Evolutionary conservation across 2,113 vertebrate genomes (phyloP).

Genomic region (Pachypanchax playfairii): DNA sequence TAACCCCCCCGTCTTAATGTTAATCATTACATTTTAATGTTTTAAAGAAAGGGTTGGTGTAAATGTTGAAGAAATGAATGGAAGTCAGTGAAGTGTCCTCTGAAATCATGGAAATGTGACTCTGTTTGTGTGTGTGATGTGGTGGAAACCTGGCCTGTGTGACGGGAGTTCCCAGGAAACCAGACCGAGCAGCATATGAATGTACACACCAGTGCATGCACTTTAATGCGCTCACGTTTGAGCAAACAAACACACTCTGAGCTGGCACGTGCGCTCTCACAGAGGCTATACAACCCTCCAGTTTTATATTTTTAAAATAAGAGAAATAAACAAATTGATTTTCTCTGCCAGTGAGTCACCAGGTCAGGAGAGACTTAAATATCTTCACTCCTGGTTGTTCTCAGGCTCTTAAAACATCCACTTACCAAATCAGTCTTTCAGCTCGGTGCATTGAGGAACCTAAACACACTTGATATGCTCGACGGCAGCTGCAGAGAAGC

Average conservation of each 20-base stretch:
- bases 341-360: slow-evolving; percentile 3
- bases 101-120: slow-evolving; percentile 4
- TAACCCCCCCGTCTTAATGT: background rate
- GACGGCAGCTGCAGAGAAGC: background rate
- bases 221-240: slow-evolving; percentile 32
- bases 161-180: slow-evolving; percentile 49
- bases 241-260: slow-evolving; percentile 9
- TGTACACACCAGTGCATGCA: slow-evolving; percentile 25
- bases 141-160: slow-evolving; percentile 33
- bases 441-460: slow-evolving; percentile 24
- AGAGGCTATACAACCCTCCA: slow-evolving; percentile 24
- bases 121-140: slow-evolving; percentile 34
- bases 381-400: slow-evolving; percentile 17
- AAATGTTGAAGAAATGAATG: background rate
- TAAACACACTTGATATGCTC: slow-evolving; percentile 23
- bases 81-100: background rate
- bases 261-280: slow-evolving; percentile 18
- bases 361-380: slow-evolving; percentile 4
- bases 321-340: slow-evolving; percentile 3
- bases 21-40: slow-evolving; percentile 11
- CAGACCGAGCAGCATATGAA: slow-evolving; percentile 38
- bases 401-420: slow-evolving; percentile 6
- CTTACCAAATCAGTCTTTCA: slow-evolving; percentile 19
- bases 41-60: background rate
- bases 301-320: background rate